Base-by-base conservation (phyloP, 2,888 invertebrate species). In the Drosophila multiciliata region DNA sequence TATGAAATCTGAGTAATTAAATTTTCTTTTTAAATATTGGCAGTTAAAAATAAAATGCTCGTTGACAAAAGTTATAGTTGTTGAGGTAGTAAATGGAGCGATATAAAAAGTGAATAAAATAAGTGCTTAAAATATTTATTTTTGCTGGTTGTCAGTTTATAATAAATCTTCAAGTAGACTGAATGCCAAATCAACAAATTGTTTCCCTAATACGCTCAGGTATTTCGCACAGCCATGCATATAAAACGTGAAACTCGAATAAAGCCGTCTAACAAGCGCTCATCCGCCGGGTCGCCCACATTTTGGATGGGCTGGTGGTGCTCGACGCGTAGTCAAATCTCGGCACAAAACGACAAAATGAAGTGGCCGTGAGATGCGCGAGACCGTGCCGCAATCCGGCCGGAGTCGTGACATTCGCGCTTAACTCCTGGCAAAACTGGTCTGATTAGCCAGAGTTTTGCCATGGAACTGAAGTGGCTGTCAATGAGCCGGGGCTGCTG, bases 371-470 rank as follows among this genome's bases (percentile, higher is more conserved):
- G 50, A 75, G 58, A 54, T 33, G 32, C 26, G 29, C 42, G 15
- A 20, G 45, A 8, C 20, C 12, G 12, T 20, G 20, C 20, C 20
- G 36, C 5, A 15, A 33, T 33, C 15, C 15, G n/a, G 49, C 17
- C 7, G 78, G 61, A 74, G 80, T 66, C 75, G 71, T 85, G 83
- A 75, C 80, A 75, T 67, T 89, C 68, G 67, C 80, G 78, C 69
- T 89, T 80, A 77, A 67, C 80, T 85, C 78, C 72, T 67, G 80
- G 55, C 66, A 73, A 75, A 81, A 78, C 80, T 75, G 69, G 57
- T 65, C 83, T 88, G 90, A 86, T 86, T 86, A 86, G 87, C 83
- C 68, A n/a, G 73, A 65, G 67, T 63, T 72, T 48, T 66, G 42
- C 48, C 45, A 61, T 55, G 42, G 42, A 66, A 72, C 82, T 82